These are phyloP conservation scores for Scrobipalpa costella DNA, from an alignment of 2,888 invertebrate species.

Conservation along the genomic window DNA sequence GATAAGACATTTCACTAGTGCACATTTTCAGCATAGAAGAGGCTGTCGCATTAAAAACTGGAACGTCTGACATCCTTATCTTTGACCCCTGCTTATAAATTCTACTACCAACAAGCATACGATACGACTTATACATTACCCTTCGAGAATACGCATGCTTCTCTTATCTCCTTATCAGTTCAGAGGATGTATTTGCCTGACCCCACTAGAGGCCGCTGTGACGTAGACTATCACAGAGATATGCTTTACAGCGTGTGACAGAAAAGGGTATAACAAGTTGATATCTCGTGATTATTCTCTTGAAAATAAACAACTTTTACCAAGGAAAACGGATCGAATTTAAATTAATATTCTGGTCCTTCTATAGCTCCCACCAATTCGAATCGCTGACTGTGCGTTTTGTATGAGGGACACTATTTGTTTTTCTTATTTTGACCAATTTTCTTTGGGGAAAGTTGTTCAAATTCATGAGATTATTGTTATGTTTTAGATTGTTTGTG, in stretches of 20 bases:
- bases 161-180: constrained; percentile 54
- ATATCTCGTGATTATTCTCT: too few species aligned
- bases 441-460: too few species aligned
- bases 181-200: constrained; percentile 51
- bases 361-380: too few species aligned
- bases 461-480: too few species aligned
- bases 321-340: too few species aligned
- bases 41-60: constrained; percentile 42
- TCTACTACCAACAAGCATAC: constrained; percentile 46
- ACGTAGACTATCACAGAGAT: constrained; percentile 36
- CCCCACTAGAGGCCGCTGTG: constrained; percentile 49
- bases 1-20: not conserved
- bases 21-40: constrained; percentile 5
- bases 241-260: not conserved
- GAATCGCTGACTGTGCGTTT: not conserved
- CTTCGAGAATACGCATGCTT: constrained; percentile 55
- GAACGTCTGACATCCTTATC: constrained; percentile 54
- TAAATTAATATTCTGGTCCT: too few species aligned
- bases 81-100: constrained; percentile 54
- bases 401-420: not conserved
- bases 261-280: too few species aligned
- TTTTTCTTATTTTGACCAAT: too few species aligned
- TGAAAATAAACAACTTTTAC: too few species aligned
- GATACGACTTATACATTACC: constrained; percentile 37
- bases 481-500: too few species aligned